These are phyloP conservation scores for Caenorhabditis imperialis DNA, from an alignment of 2,888 invertebrate species.

Conservation along the genomic window DNA sequence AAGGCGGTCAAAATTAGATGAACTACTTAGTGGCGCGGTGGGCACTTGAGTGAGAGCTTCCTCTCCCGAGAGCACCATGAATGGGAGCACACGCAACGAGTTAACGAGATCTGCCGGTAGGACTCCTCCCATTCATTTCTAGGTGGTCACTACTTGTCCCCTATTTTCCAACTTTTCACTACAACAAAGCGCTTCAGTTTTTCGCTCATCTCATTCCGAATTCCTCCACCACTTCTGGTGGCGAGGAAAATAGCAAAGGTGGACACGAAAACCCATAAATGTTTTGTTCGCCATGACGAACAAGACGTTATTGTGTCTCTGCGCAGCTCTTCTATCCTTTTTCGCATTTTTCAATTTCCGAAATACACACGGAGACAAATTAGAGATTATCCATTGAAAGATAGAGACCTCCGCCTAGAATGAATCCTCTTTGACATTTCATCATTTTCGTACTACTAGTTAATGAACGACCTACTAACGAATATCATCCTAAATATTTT, in stretches of 20 bases:
- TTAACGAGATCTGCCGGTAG: conserved; percentile 49
- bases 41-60: conserved; percentile 29
- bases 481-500: too few species aligned
- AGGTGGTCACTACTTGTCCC: not conserved
- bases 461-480: too few species aligned
- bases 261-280: conserved; percentile 28
- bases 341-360: conserved; percentile 21
- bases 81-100: conserved; percentile 40
- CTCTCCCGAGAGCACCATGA: too few species aligned
- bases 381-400: conserved; percentile 26
- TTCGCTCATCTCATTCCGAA: not conserved
- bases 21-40: conserved; percentile 47
- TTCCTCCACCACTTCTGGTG: not conserved
- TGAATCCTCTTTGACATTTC: too few species aligned
- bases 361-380: conserved; percentile 13
- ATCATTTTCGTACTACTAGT: too few species aligned
- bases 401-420: conserved; percentile 5
- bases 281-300: conserved; percentile 41
- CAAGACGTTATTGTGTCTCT: conserved; percentile 25
- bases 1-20: conserved; percentile 52
- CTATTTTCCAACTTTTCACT: conserved; percentile 1
- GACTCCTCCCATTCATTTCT: conserved; percentile 34
- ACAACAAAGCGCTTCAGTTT: not conserved
- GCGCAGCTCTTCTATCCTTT: not conserved
- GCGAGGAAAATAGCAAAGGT: conserved; percentile 7